Base-by-base conservation (phyloP, 2,888 invertebrate genomes). In the Tinea semifulvella region DNA sequence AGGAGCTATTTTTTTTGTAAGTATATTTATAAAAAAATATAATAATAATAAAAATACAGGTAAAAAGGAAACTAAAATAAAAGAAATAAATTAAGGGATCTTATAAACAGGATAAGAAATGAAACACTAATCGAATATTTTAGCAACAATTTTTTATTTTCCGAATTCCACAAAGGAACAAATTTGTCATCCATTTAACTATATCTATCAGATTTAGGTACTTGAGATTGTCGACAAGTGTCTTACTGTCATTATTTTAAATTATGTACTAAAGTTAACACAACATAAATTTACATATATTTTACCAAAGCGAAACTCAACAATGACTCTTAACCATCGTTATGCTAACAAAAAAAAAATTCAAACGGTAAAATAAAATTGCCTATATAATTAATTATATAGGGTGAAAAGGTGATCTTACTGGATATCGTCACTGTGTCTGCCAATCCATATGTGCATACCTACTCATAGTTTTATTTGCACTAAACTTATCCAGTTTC, bases 131-230 rank as follows among this genome's bases (percentile, higher is more conserved):
- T 8, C 7, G 10, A 7, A 14, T 16, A 68, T 75, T 81, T 80
- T 81, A 81, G 79, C 79, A 82, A 82, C 82, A 82, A 79, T 82
- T 82, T 77, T 81, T 82, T 80, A 80, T 80, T 74, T 74, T 73
- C 79, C 79, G 80, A 80, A 77, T 79, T 79, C 77, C 81, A 79
- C 80, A 76, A 63, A 67, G 77, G 77, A 76, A 75, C 71, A 74
- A 77, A 71, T 73, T 66, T 43, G 61, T 70, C 61, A 64, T 75
- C 67, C 70, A 70, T 74, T 69, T 70, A 64, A 66, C 70, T 75
- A 74, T 75, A 70, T 65, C 70, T 77, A 76, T 67, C 69, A 67
- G 31, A 31, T 7, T 22, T 22, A 31, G 31, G 31, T 31, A 31
- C 31, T 14, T 6, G 31, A 31, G 31, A 14, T 31, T 31, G 31